These are phyloP conservation scores for Nycteola revayana DNA, from an alignment of 2,888 invertebrate species.

Conservation along the genomic window DNA sequence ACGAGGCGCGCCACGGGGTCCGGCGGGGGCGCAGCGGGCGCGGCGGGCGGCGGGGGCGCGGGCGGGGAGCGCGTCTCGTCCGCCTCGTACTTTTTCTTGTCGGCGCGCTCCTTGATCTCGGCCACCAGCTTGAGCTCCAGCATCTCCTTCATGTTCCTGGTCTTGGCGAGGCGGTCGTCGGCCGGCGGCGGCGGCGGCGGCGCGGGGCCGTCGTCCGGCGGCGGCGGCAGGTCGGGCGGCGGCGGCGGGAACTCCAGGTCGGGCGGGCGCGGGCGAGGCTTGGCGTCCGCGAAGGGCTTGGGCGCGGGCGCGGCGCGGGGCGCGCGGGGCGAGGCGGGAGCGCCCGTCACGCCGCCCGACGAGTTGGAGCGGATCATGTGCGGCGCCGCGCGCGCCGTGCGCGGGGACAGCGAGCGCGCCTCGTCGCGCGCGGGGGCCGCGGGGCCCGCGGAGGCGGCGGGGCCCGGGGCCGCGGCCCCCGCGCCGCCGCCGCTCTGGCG, in stretches of 20 bases:
- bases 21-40: slow-evolving; percentile 63
- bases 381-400: slow-evolving; percentile 85
- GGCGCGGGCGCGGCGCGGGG: slow-evolving; percentile 57
- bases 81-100: slow-evolving; percentile 82
- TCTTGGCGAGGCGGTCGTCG: slow-evolving; percentile 55
- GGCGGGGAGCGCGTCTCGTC: slow-evolving; percentile 79
- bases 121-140: slow-evolving; percentile 90
- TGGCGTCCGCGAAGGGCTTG: slow-evolving; percentile 84
- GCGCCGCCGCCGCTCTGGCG: slow-evolving; percentile 85
- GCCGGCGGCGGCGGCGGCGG: slow-evolving; percentile 67
- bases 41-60: slow-evolving; percentile 41
- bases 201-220: slow-evolving; percentile 84
- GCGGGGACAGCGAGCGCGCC: slow-evolving; percentile 84
- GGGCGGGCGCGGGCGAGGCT: slow-evolving; percentile 87
- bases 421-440: slow-evolving; percentile 35
- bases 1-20: slow-evolving; percentile 92
- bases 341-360: slow-evolving; percentile 89
- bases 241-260: slow-evolving; percentile 95
- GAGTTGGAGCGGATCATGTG: slow-evolving; percentile 96
- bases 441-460: slow-evolving; percentile 66
- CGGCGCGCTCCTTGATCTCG: slow-evolving; percentile 91
- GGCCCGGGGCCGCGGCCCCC: slow-evolving; percentile 61
- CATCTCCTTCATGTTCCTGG: slow-evolving; percentile 88
- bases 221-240: slow-evolving; percentile 90
- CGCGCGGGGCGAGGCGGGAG: slow-evolving; percentile 68